phyloP scores from a whole-genome alignment of 1,140 invertebrate species.

The Tetraneura akinire region DNA sequence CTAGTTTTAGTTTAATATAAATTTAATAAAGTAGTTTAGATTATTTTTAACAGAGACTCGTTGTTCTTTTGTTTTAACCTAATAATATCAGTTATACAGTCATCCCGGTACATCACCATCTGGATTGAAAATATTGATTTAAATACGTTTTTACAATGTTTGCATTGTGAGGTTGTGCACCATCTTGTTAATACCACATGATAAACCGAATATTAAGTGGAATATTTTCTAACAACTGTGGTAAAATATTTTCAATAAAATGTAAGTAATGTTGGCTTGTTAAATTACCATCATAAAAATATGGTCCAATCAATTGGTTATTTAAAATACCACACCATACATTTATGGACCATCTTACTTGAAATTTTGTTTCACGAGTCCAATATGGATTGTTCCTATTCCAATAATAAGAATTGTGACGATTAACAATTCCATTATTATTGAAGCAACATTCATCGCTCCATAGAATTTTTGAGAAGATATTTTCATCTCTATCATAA shows the following conservation, averaged over 20 bases:
- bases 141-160: no score
- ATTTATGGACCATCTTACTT: slow-evolving; percentile 57
- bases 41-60: no score
- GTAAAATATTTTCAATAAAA: slow-evolving; percentile 51
- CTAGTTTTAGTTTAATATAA: no score
- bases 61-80: no score
- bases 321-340: slow-evolving; percentile 58
- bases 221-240: neutral
- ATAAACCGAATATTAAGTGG: neutral
- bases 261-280: slow-evolving; percentile 54
- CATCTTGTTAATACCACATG: no score
- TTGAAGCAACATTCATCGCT: neutral
- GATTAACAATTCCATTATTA: slow-evolving; percentile 4
- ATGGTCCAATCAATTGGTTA: slow-evolving; percentile 56
- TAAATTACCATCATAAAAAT: slow-evolving; percentile 56
- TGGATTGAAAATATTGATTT: no score
- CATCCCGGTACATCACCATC: no score
- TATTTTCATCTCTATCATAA: no score
- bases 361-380: slow-evolving; percentile 50
- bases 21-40: no score
- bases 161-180: no score
- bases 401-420: slow-evolving; percentile 14
- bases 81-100: no score
- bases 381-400: neutral
- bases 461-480: neutral